Base-by-base conservation (phyloP, 2,888 invertebrate species). In the Acleris sparsana region DNA sequence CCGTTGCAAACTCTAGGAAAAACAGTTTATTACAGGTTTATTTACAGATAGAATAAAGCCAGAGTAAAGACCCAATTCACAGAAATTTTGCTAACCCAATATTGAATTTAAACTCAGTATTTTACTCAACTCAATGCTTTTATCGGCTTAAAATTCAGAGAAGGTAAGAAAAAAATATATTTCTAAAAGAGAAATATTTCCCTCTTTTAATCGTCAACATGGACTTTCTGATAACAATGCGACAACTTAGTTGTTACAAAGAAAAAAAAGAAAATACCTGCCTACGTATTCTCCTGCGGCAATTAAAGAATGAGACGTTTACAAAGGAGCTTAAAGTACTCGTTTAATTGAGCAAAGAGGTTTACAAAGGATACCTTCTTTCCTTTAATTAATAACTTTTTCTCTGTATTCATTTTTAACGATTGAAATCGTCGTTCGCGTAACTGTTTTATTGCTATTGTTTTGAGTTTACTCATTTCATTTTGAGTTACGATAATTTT, bases 161-260 rank as follows among this genome's bases (percentile, higher is more conserved):
- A 4, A 39, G 13, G 13, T 13, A 39, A 3, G 4, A 39, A 9
- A 13, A 13, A 39, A 39, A 39, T 4, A 13, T 13, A 39, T 13
- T 39, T 39, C 13, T 1, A 39, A 3, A 13, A 39, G 13, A 39
- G 4, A 39, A 39, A 39, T 22, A 29, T 53, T 60, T 49, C 18
- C 18, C 17, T 16, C 17, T 43, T 64, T 61, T 44, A 79, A 78
- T 79, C 77, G 77, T 67, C 71, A 76, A 73, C 71, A 63, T 56
- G 49, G 55, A 59, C 59, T 68, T 66, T 71, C 71, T 63, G 64
- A 62, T 70, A 72, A 67, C 71, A 70, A 69, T 63, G 56, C 57
- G 52, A 68, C 70, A 53, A 62, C 70, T 69, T 49, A 62, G 52
- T 64, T 67, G 59, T 68, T 59, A 55, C 20, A 18, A 9, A 64